Evolutionary conservation across 2,888 invertebrate species (phyloP).

Genomic region (Phyllotreta striolata): DNA sequence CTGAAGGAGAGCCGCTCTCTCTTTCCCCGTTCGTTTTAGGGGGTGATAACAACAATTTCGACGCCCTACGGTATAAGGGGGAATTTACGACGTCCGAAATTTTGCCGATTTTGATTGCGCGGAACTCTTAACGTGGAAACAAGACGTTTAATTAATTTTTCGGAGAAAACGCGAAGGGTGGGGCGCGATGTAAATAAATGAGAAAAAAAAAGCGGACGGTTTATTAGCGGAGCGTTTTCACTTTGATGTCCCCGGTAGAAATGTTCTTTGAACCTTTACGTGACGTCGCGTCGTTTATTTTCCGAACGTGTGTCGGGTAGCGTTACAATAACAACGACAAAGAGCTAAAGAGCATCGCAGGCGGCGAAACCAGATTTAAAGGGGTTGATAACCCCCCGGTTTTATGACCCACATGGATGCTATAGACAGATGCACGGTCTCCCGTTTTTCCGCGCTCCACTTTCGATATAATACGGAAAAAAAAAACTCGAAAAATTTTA

Average conservation of each 20-base stretch:
- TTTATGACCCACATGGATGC: conserved; percentile 23
- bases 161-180: no score
- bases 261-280: conserved; percentile 18
- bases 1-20: no score
- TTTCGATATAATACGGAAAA: neutral
- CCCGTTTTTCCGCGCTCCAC: neutral
- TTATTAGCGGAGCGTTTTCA: conserved; percentile 9
- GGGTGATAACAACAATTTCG: neutral
- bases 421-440: conserved; percentile 18
- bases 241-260: conserved; percentile 11
- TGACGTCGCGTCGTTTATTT: conserved; percentile 15
- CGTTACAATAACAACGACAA: conserved; percentile 12
- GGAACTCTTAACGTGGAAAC: no score
- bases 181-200: no score
- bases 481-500: no score
- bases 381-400: conserved; percentile 27
- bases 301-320: conserved; percentile 7
- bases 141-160: no score
- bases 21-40: no score
- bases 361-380: conserved; percentile 13
- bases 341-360: neutral
- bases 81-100: no score
- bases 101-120: no score
- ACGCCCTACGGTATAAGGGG: no score
- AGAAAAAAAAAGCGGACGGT: neutral